A percentile compares a stretch with the other conserved stretches of the same genome.
Conservation (phyloP, 2,797 vertebrate genomes). For the Pterois miles region DNA sequence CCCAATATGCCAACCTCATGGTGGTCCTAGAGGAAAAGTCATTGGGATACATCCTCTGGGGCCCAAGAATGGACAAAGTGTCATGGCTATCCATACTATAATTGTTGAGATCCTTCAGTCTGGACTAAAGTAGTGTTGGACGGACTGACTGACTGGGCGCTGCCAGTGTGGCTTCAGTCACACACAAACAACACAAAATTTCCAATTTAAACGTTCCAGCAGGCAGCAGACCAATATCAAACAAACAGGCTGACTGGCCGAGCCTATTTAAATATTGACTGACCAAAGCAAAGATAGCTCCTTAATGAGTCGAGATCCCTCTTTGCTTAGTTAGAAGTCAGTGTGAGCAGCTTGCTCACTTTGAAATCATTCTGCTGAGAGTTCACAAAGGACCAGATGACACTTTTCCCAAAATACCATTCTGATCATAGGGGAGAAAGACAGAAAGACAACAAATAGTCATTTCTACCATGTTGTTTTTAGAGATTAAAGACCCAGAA, state of each 20-base stretch:
- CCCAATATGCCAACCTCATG: not conserved
- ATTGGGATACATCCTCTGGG: not conserved
- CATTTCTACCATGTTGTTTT: slow-evolving; percentile 12
- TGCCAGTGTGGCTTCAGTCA: slow-evolving; percentile 17
- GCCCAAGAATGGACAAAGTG: not conserved
- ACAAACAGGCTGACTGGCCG: slow-evolving; percentile 43
- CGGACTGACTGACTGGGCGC: not conserved
- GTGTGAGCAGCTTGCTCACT: slow-evolving; percentile 14
- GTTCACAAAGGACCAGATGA: slow-evolving; percentile 35
- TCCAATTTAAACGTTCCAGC: slow-evolving; percentile 33
- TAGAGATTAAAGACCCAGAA: slow-evolving; percentile 22
- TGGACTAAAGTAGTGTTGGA: not conserved
- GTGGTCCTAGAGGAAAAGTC: not conserved
- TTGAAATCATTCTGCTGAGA: slow-evolving; percentile 29
- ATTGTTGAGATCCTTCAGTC: not conserved
- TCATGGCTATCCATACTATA: not conserved
- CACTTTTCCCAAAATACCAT: slow-evolving; percentile 18
- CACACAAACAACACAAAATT: slow-evolving; percentile 29
- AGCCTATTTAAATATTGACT: slow-evolving; percentile 66
- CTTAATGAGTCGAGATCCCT: slow-evolving; percentile 56
- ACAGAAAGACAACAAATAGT: not conserved
- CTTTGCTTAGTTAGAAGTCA: slow-evolving; percentile 32
- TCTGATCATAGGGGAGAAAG: not conserved
- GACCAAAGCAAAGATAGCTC: slow-evolving; percentile 60
- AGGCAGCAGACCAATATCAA: slow-evolving; percentile 54